phyloP scores from a whole-genome alignment of 2,888 invertebrate genomes.

The Tachina fera region DNA sequence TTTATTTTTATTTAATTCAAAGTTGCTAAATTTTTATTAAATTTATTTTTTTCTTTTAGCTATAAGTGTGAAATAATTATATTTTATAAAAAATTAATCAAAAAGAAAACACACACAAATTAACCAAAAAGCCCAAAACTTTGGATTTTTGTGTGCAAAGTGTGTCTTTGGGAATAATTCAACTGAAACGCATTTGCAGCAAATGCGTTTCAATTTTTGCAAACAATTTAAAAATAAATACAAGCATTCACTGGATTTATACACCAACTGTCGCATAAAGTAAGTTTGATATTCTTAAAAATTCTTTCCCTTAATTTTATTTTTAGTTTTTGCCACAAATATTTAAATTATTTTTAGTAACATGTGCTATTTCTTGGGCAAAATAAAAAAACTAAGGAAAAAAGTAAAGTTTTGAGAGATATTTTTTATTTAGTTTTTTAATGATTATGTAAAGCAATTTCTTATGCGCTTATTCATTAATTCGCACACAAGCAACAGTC shows the following conservation, averaged over 20 bases:
- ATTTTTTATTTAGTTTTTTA: constrained; percentile 6
- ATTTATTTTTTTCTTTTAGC: constrained; percentile 6
- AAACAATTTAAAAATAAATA: constrained; percentile 67
- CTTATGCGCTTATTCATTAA: constrained; percentile 27
- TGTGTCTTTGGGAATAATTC: constrained; percentile 1
- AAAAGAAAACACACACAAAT: neutral
- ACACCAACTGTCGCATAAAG: constrained; percentile 46
- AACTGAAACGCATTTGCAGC: constrained; percentile 62
- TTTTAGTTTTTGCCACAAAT: neutral
- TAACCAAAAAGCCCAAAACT: constrained; percentile 4
- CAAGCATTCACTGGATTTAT: constrained; percentile 59
- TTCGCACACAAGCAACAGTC: constrained; percentile 6
- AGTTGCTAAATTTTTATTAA: neutral
- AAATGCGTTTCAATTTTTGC: constrained; percentile 66
- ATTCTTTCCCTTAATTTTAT: neutral
- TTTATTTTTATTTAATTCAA: no score
- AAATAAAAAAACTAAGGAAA: neutral
- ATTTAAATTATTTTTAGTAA: constrained; percentile 39
- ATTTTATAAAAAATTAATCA: neutral
- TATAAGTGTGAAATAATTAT: constrained; percentile 10
- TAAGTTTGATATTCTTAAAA: constrained; percentile 35
- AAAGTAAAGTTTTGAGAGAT: constrained; percentile 40
- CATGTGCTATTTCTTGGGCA: constrained; percentile 1
- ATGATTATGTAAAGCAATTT: constrained; percentile 66
- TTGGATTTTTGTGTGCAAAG: constrained; percentile 34